phyloP scores from a whole-genome alignment of 1,140 invertebrate genomes.

The Hestina assimilis region DNA sequence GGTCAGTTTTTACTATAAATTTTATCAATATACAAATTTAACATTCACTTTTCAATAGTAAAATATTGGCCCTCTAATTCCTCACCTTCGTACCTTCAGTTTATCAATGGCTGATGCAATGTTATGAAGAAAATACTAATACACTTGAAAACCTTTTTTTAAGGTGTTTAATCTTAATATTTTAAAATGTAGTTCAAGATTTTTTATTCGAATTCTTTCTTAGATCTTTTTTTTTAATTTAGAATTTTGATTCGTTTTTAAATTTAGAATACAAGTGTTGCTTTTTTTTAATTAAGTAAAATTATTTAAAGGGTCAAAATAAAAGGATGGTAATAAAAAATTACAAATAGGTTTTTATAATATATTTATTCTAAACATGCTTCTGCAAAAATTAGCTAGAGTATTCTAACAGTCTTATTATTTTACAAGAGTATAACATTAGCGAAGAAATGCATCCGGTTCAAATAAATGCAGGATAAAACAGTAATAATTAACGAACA shows the following conservation, averaged over 20 bases:
- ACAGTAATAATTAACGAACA: constrained; percentile 31
- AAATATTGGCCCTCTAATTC: neutral
- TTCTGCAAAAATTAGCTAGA: constrained; percentile 66
- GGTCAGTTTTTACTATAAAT: no score
- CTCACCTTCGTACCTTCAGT: constrained; percentile 2
- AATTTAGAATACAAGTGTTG: neutral
- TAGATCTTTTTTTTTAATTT: neutral
- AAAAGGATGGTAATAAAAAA: neutral
- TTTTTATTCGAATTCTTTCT: no score
- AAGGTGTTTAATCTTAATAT: no score
- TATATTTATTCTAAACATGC: constrained; percentile 61
- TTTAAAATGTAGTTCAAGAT: no score
- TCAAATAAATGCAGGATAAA: constrained; percentile 55
- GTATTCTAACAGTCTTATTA: constrained; percentile 77
- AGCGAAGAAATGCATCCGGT: constrained; percentile 64
- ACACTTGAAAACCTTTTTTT: neutral
- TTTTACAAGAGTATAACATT: constrained; percentile 72
- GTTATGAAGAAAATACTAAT: constrained; percentile 1
- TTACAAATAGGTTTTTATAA: constrained; percentile 34
- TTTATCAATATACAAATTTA: neutral
- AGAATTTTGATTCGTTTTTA: neutral
- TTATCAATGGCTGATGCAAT: constrained; percentile 26
- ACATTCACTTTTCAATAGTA: constrained; percentile 15
- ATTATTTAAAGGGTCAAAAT: neutral
- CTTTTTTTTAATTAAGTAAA: neutral